phyloP scores from a whole-genome alignment of 1,140 invertebrate genomes.

The Nasonia vitripennis region DNA sequence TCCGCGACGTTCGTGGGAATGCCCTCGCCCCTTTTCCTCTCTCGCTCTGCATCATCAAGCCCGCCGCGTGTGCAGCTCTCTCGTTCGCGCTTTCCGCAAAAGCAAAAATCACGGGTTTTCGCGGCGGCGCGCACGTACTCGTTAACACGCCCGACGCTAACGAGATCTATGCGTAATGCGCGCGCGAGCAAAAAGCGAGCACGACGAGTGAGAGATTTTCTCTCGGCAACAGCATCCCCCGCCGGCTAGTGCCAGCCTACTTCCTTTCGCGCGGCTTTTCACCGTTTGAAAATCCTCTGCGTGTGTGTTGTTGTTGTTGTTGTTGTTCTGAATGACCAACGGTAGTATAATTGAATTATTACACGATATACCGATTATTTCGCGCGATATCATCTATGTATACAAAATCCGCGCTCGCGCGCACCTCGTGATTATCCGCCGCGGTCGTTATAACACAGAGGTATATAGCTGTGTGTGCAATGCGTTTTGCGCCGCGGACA shows the following conservation, averaged over 20 bases:
- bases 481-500: background rate
- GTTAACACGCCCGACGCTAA: constrained; percentile 39
- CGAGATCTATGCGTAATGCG: constrained; percentile 53
- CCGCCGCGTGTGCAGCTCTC: too few species aligned
- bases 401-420: background rate
- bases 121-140: constrained; percentile 9
- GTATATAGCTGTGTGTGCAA: background rate
- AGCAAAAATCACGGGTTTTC: constrained; percentile 35
- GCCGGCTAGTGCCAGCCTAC: background rate
- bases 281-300: too few species aligned
- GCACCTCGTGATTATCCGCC: background rate
- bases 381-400: background rate
- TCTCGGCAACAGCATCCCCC: constrained; percentile 2
- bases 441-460: background rate
- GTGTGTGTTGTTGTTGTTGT: background rate
- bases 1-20: constrained; percentile 43
- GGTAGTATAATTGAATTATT: background rate
- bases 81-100: constrained; percentile 17
- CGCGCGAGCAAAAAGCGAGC: background rate
- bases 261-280: background rate
- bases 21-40: background rate
- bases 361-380: background rate
- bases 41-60: background rate
- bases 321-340: background rate
- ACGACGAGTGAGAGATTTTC: background rate